phyloP scores from a whole-genome alignment of 2,888 invertebrate genomes.

The Leucophenga montana region DNA sequence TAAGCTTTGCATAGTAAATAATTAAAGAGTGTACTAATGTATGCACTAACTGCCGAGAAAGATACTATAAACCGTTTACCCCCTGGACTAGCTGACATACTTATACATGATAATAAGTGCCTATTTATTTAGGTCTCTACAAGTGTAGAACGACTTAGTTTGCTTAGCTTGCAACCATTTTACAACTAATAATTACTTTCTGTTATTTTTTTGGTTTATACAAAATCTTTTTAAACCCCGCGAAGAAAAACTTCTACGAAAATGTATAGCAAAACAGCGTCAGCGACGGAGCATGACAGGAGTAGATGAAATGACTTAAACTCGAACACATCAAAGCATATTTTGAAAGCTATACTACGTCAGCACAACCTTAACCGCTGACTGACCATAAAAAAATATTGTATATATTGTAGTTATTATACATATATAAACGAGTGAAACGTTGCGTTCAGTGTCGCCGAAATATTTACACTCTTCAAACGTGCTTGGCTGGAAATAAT shows the following conservation, averaged over 20 bases:
- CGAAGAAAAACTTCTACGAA: background rate
- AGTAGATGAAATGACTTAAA: background rate
- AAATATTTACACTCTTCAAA: no score
- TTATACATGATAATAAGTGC: no score
- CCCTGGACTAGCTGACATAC: no score
- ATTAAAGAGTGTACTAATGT: background rate
- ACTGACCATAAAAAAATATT: constrained; percentile 3
- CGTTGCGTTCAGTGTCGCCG: no score
- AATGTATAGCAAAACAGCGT: background rate
- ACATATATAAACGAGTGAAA: no score
- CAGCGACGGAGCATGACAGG: background rate
- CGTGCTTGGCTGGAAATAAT: no score
- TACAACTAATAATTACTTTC: background rate
- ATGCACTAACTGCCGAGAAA: background rate
- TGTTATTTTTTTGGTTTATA: background rate
- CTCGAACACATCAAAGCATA: constrained; percentile 3
- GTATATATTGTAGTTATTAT: background rate
- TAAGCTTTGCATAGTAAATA: background rate
- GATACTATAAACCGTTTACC: no score
- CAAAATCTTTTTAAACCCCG: no score
- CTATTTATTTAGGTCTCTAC: background rate
- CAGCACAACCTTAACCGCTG: constrained; percentile 11
- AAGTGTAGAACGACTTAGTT: background rate
- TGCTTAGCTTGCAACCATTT: background rate
- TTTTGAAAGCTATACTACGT: constrained; percentile 10